Evolutionary conservation across 2,113 vertebrate species (phyloP).

Genomic region (Leptobrachium leishanense): DNA sequence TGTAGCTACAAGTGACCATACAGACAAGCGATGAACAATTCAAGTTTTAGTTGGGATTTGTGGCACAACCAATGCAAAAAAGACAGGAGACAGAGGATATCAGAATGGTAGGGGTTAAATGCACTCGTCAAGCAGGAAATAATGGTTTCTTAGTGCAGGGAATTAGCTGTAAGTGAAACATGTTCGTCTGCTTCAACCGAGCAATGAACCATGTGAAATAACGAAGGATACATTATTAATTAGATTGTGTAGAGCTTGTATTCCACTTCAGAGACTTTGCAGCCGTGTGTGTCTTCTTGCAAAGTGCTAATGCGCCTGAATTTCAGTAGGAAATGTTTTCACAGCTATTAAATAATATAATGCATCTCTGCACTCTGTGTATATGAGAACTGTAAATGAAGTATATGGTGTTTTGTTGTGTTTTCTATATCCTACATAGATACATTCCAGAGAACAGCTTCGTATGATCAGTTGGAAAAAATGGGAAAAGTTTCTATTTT

Average conservation of each 20-base stretch:
- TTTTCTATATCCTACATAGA: no score
- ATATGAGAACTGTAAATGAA: neutral
- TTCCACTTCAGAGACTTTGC: constrained; percentile 19
- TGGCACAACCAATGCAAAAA: no score
- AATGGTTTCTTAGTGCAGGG: constrained; percentile 23
- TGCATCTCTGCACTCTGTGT: neutral
- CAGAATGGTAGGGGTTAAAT: neutral
- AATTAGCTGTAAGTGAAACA: constrained; percentile 35
- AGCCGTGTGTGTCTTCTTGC: neutral
- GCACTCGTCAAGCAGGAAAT: constrained; percentile 8
- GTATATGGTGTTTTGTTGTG: no score
- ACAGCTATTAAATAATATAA: constrained; percentile 34
- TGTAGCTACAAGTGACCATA: neutral
- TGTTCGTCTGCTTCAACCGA: constrained; percentile 29
- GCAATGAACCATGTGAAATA: constrained; percentile 24
- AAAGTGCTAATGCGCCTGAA: constrained; percentile 13
- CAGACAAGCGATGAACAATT: neutral
- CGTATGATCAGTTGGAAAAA: no score
- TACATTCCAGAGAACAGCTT: no score
- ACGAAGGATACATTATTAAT: constrained; percentile 31
- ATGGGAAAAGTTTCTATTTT: no score
- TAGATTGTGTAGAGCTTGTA: constrained; percentile 15
- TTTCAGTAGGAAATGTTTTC: constrained; percentile 20
- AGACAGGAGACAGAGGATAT: neutral
- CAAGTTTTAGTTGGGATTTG: no score